phyloP scores from a whole-genome alignment of 1,140 invertebrate species.

The Drosophila bipectinata region DNA sequence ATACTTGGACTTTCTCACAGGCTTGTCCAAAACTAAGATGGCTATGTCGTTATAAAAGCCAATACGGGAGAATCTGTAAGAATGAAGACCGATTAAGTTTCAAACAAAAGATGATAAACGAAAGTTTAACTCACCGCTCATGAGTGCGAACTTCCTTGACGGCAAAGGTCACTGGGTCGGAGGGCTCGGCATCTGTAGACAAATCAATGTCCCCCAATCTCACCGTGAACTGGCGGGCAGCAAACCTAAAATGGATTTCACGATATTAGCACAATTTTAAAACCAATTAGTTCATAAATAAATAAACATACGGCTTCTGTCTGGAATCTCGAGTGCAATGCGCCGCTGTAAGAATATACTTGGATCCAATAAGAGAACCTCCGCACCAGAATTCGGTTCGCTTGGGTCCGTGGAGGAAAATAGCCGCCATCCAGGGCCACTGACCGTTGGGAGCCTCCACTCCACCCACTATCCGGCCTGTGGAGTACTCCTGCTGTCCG shows the following conservation, averaged over 20 bases:
- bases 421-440: constrained; percentile 97
- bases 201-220: constrained; percentile 95
- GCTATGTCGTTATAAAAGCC: constrained; percentile 97
- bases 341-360: constrained; percentile 94
- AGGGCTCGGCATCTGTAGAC: constrained; percentile 91
- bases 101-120: background rate
- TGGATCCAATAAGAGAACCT: constrained; percentile 92
- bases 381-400: constrained; percentile 97
- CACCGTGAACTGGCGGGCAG: constrained; percentile 93
- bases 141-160: constrained; percentile 92
- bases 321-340: constrained; percentile 95
- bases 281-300: background rate
- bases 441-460: constrained; percentile 91
- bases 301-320: constrained; percentile 91
- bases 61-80: constrained; percentile 89
- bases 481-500: constrained; percentile 91
- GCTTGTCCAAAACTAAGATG: constrained; percentile 85
- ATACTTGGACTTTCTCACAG: constrained; percentile 91
- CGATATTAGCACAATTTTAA: background rate
- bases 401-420: constrained; percentile 93
- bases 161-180: constrained; percentile 89
- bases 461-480: constrained; percentile 95
- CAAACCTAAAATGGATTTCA: constrained; percentile 87
- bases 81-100: background rate
- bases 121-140: constrained; percentile 83